Conservation (phyloP, 1,140 invertebrate genomes). For the Bombus vancouverensis region DNA sequence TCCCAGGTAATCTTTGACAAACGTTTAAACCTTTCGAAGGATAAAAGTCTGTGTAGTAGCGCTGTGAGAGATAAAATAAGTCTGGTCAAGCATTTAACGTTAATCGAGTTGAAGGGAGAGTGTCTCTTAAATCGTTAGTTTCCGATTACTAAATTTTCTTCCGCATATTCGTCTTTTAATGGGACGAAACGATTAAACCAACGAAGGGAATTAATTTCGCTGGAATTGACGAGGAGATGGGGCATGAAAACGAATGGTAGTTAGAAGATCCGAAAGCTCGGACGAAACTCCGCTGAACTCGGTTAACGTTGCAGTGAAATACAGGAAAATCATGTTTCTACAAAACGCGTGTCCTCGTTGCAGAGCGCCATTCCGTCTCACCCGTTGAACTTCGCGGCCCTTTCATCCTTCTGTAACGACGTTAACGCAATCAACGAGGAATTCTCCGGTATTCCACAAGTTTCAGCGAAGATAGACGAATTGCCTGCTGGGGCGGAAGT, state of each 20-base stretch:
- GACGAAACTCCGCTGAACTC: not conserved
- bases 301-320: slow-evolving; percentile 1
- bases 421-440: slow-evolving; percentile 89
- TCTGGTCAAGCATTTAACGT: not conserved
- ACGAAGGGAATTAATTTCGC: not conserved
- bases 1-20: too few relatives aligned
- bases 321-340: not conserved
- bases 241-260: too few relatives aligned
- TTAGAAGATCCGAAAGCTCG: not conserved
- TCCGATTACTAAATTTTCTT: not conserved
- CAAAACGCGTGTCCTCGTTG: slow-evolving; percentile 55
- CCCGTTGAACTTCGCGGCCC: slow-evolving; percentile 88
- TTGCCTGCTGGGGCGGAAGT: slow-evolving; percentile 93
- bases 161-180: too few relatives aligned
- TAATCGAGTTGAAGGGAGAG: not conserved
- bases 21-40: not conserved
- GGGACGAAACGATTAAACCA: not conserved
- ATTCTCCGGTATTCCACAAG: slow-evolving; percentile 90
- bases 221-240: not conserved
- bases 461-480: slow-evolving; percentile 90
- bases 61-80: not conserved
- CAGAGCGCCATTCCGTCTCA: slow-evolving; percentile 87
- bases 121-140: too few relatives aligned
- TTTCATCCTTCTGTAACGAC: slow-evolving; percentile 89
- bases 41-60: not conserved